phyloP scores from a whole-genome alignment of 2,888 invertebrate genomes.

The Eristalinus sepulchralis region DNA sequence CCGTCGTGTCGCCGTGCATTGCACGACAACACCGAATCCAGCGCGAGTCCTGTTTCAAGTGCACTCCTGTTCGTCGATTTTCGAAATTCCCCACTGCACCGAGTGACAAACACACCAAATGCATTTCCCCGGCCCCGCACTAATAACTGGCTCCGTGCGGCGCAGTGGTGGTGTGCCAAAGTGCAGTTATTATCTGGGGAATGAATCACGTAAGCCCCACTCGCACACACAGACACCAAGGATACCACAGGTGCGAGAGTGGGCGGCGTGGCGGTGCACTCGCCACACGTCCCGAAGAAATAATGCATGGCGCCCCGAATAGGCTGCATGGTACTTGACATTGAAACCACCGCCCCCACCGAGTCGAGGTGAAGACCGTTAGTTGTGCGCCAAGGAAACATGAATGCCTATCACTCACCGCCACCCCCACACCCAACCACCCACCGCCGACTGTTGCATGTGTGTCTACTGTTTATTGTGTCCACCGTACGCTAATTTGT shows the following conservation, averaged over 20 bases:
- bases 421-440: background rate
- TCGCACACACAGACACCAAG: constrained; percentile 13
- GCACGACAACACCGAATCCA: background rate
- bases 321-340: constrained; percentile 65
- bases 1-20: no score
- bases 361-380: constrained; percentile 64
- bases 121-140: constrained; percentile 49
- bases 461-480: constrained; percentile 38
- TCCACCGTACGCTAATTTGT: constrained; percentile 64
- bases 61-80: constrained; percentile 51
- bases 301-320: constrained; percentile 46
- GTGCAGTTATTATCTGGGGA: constrained; percentile 74
- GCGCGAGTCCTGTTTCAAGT: background rate
- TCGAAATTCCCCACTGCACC: constrained; percentile 56
- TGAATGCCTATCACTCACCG: constrained; percentile 39
- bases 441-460: constrained; percentile 11
- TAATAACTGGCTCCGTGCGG: constrained; percentile 70
- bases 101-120: constrained; percentile 37
- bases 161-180: constrained; percentile 72
- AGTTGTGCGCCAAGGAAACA: constrained; percentile 47
- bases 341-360: constrained; percentile 47
- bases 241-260: background rate
- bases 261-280: background rate
- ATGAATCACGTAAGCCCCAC: constrained; percentile 62
- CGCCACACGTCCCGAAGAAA: constrained; percentile 45